These are phyloP conservation scores for Petrocephalus schoutedeni DNA, from an alignment of 2,797 vertebrate species.

Conservation along the genomic window DNA sequence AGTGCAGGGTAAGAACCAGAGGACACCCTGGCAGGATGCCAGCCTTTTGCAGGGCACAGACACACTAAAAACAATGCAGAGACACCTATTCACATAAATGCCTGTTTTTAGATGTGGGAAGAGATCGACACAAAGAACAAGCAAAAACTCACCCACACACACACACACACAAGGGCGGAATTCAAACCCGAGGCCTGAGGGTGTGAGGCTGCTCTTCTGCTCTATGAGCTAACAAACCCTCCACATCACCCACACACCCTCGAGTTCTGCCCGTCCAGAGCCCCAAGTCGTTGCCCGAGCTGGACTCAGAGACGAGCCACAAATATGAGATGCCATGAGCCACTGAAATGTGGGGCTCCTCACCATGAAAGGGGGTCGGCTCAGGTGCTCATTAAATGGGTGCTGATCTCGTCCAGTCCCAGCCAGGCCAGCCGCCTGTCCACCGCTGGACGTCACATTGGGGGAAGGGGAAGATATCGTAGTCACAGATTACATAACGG, in stretches of 20 bases:
- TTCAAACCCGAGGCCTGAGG: not conserved
- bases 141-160: not conserved
- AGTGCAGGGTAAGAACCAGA: not conserved
- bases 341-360: not conserved
- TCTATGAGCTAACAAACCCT: not conserved
- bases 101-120: too few relatives aligned
- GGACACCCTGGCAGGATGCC: not conserved
- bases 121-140: not conserved
- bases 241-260: not conserved
- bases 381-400: not conserved
- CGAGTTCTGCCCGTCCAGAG: not conserved
- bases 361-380: not conserved
- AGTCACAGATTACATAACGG: not conserved
- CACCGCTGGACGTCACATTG: not conserved
- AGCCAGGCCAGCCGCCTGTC: not conserved
- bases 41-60: not conserved
- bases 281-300: not conserved
- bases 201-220: not conserved
- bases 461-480: not conserved
- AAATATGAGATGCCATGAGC: not conserved
- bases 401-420: not conserved
- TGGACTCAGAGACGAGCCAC: not conserved
- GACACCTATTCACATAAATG: not conserved
- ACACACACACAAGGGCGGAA: not conserved
- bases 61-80: not conserved